Conservation (phyloP, 1,140 invertebrate species). For the Maniola jurtina region DNA sequence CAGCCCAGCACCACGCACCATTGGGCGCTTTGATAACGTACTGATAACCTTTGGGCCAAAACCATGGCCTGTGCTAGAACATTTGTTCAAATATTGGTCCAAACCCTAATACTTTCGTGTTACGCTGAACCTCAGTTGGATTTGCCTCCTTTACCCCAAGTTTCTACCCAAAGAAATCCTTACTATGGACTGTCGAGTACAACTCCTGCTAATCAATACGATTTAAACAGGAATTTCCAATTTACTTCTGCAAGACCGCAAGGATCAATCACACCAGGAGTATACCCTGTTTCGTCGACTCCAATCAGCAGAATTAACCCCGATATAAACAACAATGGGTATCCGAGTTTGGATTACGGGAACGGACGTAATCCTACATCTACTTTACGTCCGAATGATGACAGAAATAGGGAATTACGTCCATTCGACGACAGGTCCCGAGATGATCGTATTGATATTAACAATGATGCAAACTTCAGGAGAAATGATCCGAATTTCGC, state of each 20-base stretch:
- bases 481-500: constrained; percentile 68
- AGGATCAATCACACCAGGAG: constrained; percentile 50
- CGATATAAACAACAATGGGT: constrained; percentile 73
- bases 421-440: constrained; percentile 57
- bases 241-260: constrained; percentile 57
- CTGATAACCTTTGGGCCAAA: constrained; percentile 31
- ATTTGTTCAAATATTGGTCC: constrained; percentile 45
- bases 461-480: constrained; percentile 68
- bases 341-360: constrained; percentile 58
- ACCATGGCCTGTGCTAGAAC: constrained; percentile 53
- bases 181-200: constrained; percentile 65
- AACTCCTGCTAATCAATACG: constrained; percentile 61
- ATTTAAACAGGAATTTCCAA: constrained; percentile 59
- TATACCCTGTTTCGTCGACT: constrained; percentile 63
- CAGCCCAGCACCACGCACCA: constrained; percentile 65
- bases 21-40: constrained; percentile 42
- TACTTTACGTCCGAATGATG: constrained; percentile 55
- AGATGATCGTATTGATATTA: constrained; percentile 67
- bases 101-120: constrained; percentile 45
- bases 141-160: constrained; percentile 76
- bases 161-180: constrained; percentile 65
- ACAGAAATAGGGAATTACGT: constrained; percentile 39
- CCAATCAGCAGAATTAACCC: constrained; percentile 67
- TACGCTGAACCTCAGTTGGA: constrained; percentile 74
- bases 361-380: constrained; percentile 58